phyloP scores from a whole-genome alignment of 2,113 vertebrate species.

The Falcunculus frontatus region DNA sequence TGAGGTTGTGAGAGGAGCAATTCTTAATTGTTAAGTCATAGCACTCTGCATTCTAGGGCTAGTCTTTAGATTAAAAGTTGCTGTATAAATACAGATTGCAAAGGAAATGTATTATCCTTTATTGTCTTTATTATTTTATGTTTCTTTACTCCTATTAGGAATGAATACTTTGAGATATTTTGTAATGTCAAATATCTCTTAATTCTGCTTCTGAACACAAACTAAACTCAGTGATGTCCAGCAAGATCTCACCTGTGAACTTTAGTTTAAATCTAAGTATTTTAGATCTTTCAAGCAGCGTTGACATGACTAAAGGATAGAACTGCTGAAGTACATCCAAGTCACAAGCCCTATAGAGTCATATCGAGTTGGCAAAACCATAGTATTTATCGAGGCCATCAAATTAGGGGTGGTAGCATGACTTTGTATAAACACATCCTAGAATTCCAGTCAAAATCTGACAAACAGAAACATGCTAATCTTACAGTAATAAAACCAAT shows the following conservation, averaged over 20 bases:
- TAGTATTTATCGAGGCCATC: background rate
- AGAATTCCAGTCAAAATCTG: background rate
- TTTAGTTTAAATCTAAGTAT: background rate
- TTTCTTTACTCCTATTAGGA: background rate
- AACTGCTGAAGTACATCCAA: background rate
- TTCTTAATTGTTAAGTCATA: background rate
- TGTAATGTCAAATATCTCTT: background rate
- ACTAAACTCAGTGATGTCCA: background rate
- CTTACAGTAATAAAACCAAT: background rate
- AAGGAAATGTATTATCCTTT: background rate
- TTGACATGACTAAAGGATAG: background rate
- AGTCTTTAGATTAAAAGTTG: background rate
- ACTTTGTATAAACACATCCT: background rate
- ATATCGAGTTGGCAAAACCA: background rate
- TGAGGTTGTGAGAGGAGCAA: background rate
- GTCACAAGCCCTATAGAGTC: rapidly evolving
- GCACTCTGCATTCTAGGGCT: background rate
- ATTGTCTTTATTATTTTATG: background rate
- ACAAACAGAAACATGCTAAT: background rate
- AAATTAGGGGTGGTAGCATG: background rate
- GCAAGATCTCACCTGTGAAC: background rate
- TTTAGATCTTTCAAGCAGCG: background rate
- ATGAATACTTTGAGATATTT: background rate
- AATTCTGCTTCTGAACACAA: background rate
- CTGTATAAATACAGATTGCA: background rate